Base-by-base conservation (phyloP, 2,888 invertebrate species). In the Trachelus troglodyta region DNA sequence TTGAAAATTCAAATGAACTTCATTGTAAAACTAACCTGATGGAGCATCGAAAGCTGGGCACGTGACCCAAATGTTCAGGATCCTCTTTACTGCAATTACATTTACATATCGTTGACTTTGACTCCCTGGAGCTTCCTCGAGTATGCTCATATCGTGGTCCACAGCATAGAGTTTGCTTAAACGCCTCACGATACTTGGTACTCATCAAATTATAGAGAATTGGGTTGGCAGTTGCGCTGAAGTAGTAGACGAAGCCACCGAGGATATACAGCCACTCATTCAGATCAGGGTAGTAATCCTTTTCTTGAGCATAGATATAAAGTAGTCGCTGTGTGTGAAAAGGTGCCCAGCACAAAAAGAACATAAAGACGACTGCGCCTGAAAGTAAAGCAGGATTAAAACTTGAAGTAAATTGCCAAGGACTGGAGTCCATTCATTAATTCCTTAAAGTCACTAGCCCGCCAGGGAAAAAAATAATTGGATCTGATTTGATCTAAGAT, bases 321-420 rank as follows among this genome's bases (percentile, higher is more conserved):
- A 97, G 94, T 77, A 98, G 93, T 11, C 98, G 93, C 92, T 98
- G 98, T 81, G 96, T 94, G 92, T 98, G 98, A 93, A 98, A 98
- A 37, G 98, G 98, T 0, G 98, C 97, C 98, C 98, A 98, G 92
- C 98, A 98, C 15, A 98, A 93, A 93, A 98, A 98, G 93, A 98
- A 98, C 56, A 97, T 96, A 11, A 98, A 93, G 77, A 98, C 98
- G 34, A 98, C 98, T 3, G 97, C 97, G 84, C 97, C 98, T 98
- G 93, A 23, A 93, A 93, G 77, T 78, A 83, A 35, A 80, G 84
- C 31, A 34, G 31, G 73, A 80, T 11, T 23, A 74, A 56, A 56
- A 56, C 56, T 23, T 56, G 4, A 30, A 33, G 73, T 73, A 69
- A 73, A 73, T 71, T 73, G 33, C 30, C n/a, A 74, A 35, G 33